Conservation (phyloP, 2,888 invertebrate genomes). For the Bugula neritina region DNA sequence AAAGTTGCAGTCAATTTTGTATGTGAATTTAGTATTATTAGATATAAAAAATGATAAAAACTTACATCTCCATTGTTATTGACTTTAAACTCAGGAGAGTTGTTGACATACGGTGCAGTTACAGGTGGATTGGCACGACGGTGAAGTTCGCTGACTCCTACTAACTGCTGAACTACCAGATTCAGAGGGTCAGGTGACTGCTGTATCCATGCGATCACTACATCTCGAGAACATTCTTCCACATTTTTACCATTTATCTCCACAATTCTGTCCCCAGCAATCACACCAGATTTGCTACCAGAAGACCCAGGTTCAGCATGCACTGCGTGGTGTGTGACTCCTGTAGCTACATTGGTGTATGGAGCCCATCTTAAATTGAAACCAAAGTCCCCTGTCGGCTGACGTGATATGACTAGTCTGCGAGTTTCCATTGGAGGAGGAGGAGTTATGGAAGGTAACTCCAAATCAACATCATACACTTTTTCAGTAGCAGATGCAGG, state of each 20-base stretch:
- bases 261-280: slow-evolving; percentile 88
- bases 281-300: slow-evolving; percentile 67
- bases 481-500: slow-evolving; percentile 37
- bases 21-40: too few species aligned
- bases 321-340: slow-evolving; percentile 64
- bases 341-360: slow-evolving; percentile 58
- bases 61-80: too few species aligned
- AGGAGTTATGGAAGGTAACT: slow-evolving; percentile 50
- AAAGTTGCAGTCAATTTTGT: too few species aligned
- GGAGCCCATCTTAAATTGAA: slow-evolving; percentile 84
- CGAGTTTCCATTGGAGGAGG: slow-evolving; percentile 59
- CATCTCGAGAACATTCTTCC: slow-evolving; percentile 77
- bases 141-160: slow-evolving; percentile 83
- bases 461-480: slow-evolving; percentile 40
- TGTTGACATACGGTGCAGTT: too few species aligned
- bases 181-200: slow-evolving; percentile 55
- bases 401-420: slow-evolving; percentile 63
- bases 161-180: slow-evolving; percentile 87
- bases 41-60: too few species aligned
- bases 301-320: slow-evolving; percentile 84
- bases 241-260: slow-evolving; percentile 84
- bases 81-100: too few species aligned
- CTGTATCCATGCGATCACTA: slow-evolving; percentile 81
- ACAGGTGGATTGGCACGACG: too few species aligned
- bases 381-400: slow-evolving; percentile 82